Conservation (phyloP, 1,140 invertebrate genomes). For the Achroia grisella region DNA sequence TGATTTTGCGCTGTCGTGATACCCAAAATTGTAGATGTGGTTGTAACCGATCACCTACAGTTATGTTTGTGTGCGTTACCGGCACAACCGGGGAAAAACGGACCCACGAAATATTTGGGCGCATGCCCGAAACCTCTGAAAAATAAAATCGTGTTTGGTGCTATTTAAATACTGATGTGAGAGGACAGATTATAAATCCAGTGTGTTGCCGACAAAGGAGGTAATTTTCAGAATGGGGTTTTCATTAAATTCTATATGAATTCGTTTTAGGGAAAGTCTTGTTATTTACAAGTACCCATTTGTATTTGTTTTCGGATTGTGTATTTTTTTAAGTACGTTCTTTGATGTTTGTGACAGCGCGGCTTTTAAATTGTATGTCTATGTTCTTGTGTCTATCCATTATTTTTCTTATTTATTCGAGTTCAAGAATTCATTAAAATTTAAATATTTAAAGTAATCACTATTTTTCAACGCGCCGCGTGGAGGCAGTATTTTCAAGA, state of each 20-base stretch:
- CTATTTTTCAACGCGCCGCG: no score
- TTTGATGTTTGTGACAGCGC: no score
- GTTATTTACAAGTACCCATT: conserved; percentile 3
- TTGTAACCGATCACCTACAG: conserved; percentile 32
- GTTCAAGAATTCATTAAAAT: no score
- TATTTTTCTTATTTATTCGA: no score
- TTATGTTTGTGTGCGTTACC: conserved; percentile 23
- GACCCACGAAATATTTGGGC: conserved; percentile 14
- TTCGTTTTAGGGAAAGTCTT: neutral
- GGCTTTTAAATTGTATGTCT: no score
- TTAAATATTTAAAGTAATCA: no score
- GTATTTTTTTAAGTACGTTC: no score
- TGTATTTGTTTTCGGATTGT: neutral
- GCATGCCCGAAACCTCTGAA: conserved; percentile 39
- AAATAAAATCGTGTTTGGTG: conserved; percentile 42
- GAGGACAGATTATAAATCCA: conserved; percentile 27
- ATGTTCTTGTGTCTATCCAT: no score
- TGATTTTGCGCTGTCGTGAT: conserved; percentile 36
- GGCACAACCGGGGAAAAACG: conserved; percentile 27
- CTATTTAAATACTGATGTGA: conserved; percentile 43
- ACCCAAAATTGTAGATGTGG: conserved; percentile 32
- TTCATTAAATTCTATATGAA: conserved; percentile 16
- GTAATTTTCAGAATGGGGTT: conserved; percentile 22
- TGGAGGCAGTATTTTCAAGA: no score
- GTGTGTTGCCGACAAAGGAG: conserved; percentile 17